Base-by-base conservation (phyloP, 2,888 invertebrate genomes). In the Caradrina clavipalpis region DNA sequence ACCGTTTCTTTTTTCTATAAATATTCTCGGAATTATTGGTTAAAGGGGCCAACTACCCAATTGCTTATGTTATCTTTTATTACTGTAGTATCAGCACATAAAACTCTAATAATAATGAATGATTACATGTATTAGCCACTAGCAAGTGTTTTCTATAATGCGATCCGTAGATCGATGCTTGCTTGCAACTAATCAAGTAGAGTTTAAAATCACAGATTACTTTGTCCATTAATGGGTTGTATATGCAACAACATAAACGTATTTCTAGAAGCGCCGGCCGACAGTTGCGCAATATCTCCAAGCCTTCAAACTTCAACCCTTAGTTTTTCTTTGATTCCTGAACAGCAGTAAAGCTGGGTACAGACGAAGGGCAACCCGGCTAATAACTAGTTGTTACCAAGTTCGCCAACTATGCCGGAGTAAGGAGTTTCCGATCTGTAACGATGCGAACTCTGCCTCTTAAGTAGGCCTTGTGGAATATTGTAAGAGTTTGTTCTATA, bases 371-470 rank as follows among this genome's bases (percentile, higher is more conserved):
- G 19, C 26, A 57, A 4, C 45, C 58, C 57, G 17, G 57, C 64
- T 76, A 71, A 76, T 71, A 75, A 65, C 61, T 71, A 70, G 76
- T 65, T 58, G 65, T 76, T 50, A 53, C 31, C 56, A 65, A 76
- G 65, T 75, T 75, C n/a, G 19, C 5, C 35, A 76, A 76, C 76
- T 71, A 76, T 65, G 49, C 47, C 35, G 5, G 42, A 51, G 68
- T 39, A 2, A 49, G 11, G 50, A 65, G 59, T 53, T 47, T 47
- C 31, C 61, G 64, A 72, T 73, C 66, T 55, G 51, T 55, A 67
- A 55, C 64, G 72, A 62, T 53, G 68, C 15, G 50, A 65, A 71
- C 76, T 59, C 8, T 49, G 53, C 49, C 45, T 45, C 51, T 45
- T 68, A 47, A 69, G 74, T 66, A 69, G 35, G 45, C 49, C 56